Base-by-base conservation (phyloP, 2,113 vertebrate genomes). In the Monopterus albus region DNA sequence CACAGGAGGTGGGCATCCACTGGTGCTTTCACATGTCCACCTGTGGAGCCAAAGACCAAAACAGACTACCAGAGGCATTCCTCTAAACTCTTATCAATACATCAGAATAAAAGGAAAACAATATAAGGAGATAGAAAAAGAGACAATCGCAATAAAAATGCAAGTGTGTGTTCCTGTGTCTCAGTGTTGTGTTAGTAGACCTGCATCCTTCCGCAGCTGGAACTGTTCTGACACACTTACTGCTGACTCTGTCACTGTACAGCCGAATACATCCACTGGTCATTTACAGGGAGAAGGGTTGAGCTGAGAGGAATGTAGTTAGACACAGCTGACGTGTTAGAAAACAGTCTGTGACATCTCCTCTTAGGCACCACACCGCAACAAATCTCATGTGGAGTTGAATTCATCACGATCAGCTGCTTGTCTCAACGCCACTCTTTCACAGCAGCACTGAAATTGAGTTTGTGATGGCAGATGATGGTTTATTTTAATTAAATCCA, bases 181-280 rank as follows among this genome's bases (percentile, higher is more conserved):
- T 39, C 21, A 8, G 15, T 61, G 53, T 35, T 36, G 23, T 40
- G 20, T 35, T 6, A 1, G 36, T 7, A 11, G 25, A 59, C 38
- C 7, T 39, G 51, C 6, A 33, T 21, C 39, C 39, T 61, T 43
- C 43, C 2, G 1, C 18, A 57, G 51, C 29, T 28, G 31, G 20
- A 68, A 7, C 21, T 20, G 6, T 28, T 45, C 29, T 7, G 18
- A 42, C 46, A 23, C 18, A 36, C 57, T 51, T 1, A 36, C 55
- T 52, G 83, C 79, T 75, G 84, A 83, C 72, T 67, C 17, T 0
- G 31, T 43, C 23, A 38, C 51, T 10, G 76, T 64, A 20, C 58
- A 66, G 78, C 72, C 77, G 59, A 72, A 39, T 23, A 20, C 57
- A 18, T 31, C 29, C 8, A 31, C 9, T 53, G 25, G 20, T 11